Evolutionary conservation across 2,888 invertebrate genomes (phyloP), one percentile per base, ranked within the genome.

Genomic region (Phyto melanocephala): DNA sequence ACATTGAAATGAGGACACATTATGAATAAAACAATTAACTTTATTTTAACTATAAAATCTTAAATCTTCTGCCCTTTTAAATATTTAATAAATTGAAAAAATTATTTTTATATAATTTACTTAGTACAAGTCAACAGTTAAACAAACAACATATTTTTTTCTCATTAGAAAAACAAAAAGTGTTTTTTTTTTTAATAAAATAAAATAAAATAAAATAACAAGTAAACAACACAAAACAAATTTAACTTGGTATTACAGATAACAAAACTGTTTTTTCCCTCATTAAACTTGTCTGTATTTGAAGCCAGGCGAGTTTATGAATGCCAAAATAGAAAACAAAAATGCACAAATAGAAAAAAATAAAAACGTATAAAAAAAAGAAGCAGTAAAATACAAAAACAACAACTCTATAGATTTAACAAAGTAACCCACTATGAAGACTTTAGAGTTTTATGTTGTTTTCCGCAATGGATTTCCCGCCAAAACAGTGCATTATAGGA

Each of bases 401-500:
- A 33, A 3, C n/a, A 68, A 68, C 50, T 50, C 62, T 63, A 35
- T 58, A 58, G 33, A 71, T 70, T 71, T 60, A 76, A 79, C 79
- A 82, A 79, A 82, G 79, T 79, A 75, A 82, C 70, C 79, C 75
- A 67, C 79, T 82, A 79, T 75, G 71, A 67, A 76, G 75, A 79
- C 79, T 75, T 79, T 82, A 28, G 70, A 82, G 75, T 82, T 82
- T 82, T 79, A 82, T 82, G 79, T 71, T 75, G 67, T 76, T 82
- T 82, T 82, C 82, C 82, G 82, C 79, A 82, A 82, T 82, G 82
- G 75, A 75, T 82, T 82, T 82, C 75, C 82, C 82, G 79, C 82
- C 82, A 72, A 81, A 80, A 80, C 83, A 82, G 84, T 84, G 83
- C 84, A 83, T 88, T 89, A 88, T 87, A 89, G 88, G 88, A 88